phyloP scores from a whole-genome alignment of 2,113 vertebrate genomes.

The Numenius arquata region DNA sequence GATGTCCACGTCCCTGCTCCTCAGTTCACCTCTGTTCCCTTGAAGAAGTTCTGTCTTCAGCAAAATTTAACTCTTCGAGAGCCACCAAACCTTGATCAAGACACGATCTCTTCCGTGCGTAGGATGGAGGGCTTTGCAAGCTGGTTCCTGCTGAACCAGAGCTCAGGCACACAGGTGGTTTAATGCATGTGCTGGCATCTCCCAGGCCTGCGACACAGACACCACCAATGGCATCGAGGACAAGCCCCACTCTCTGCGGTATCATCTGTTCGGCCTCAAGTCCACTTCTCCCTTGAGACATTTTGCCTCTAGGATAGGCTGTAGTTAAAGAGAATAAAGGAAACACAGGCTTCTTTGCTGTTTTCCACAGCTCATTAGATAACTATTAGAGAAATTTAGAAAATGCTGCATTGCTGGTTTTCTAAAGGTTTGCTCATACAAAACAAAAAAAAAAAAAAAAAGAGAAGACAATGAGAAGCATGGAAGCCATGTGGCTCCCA shows the following conservation, averaged over 20 bases:
- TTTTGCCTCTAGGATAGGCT: background rate
- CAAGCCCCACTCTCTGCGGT: background rate
- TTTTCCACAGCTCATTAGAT: constrained; percentile 43
- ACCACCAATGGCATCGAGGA: background rate
- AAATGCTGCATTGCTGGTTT: constrained; percentile 36
- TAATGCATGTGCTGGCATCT: background rate
- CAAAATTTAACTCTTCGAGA: background rate
- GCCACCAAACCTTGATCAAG: background rate
- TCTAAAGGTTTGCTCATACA: background rate
- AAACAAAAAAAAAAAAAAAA: background rate
- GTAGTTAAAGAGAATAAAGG: constrained; percentile 23
- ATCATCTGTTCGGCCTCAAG: background rate
- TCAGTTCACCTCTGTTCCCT: background rate
- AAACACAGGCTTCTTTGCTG: background rate
- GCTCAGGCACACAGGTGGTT: background rate
- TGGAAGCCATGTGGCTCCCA: background rate
- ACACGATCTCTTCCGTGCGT: background rate
- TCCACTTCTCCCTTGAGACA: background rate
- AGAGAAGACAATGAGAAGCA: background rate
- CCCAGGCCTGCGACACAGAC: background rate
- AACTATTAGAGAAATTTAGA: constrained; percentile 24
- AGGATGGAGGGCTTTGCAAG: background rate
- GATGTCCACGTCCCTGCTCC: background rate
- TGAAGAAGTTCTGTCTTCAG: background rate
- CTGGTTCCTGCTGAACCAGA: background rate